These are phyloP conservation scores for Himalopsyche anomala DNA, from an alignment of 2,888 invertebrate species.

Conservation along the genomic window DNA sequence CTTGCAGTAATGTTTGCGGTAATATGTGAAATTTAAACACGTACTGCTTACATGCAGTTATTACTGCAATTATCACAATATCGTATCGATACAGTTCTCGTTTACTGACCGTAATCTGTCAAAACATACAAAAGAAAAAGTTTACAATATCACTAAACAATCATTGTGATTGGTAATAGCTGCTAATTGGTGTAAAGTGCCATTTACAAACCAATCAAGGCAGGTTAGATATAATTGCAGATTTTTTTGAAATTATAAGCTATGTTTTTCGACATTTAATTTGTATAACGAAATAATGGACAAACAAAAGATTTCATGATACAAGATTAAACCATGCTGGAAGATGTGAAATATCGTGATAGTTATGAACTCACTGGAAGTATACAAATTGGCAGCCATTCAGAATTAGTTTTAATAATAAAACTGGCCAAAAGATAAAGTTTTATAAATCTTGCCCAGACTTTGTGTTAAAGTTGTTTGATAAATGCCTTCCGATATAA, in stretches of 20 bases:
- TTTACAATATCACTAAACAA: background rate
- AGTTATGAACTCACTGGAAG: too few relatives aligned
- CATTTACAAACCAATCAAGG: constrained; percentile 25
- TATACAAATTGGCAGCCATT: too few relatives aligned
- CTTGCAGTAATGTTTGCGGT: background rate
- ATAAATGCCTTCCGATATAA: too few relatives aligned
- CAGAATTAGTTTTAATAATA: too few relatives aligned
- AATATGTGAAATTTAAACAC: constrained; percentile 4
- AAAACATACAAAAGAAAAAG: constrained; percentile 1
- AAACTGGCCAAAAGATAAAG: too few relatives aligned
- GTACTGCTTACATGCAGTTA: background rate
- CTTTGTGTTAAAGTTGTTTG: too few relatives aligned
- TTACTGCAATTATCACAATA: background rate
- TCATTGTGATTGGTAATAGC: background rate
- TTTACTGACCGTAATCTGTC: background rate
- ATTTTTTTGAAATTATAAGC: background rate
- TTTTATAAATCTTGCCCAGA: too few relatives aligned
- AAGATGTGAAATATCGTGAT: too few relatives aligned
- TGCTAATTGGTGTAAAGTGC: background rate
- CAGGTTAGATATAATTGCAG: background rate
- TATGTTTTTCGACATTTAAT: background rate
- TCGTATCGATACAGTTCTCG: background rate
- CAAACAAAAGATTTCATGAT: too few relatives aligned
- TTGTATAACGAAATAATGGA: too few relatives aligned
- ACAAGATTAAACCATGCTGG: too few relatives aligned